These are phyloP conservation scores for Erpobdella octoculata DNA, from an alignment of 2,888 invertebrate species.

Conservation along the genomic window DNA sequence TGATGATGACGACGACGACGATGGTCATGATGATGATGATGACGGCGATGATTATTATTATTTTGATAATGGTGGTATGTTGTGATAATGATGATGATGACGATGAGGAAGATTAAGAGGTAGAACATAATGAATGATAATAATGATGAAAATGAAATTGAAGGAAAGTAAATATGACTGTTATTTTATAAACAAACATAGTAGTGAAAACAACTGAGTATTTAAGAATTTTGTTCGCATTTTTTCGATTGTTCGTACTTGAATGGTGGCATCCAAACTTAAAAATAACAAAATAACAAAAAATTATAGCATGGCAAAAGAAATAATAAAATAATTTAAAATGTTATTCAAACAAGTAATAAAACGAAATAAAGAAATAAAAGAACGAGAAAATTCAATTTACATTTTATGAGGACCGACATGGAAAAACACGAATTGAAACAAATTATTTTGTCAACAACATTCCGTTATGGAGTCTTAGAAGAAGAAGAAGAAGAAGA, in stretches of 20 bases:
- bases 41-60: not conserved
- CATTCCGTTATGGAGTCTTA: not conserved
- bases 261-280: too few relatives aligned
- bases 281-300: too few relatives aligned
- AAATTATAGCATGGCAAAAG: too few relatives aligned
- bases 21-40: constrained; percentile 5
- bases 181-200: too few relatives aligned
- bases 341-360: not conserved
- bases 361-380: too few relatives aligned
- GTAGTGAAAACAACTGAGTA: too few relatives aligned
- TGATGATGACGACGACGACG: constrained; percentile 8
- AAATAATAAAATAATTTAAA: too few relatives aligned
- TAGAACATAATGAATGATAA: constrained; percentile 27
- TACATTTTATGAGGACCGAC: not conserved
- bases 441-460: not conserved
- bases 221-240: too few relatives aligned
- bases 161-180: too few relatives aligned
- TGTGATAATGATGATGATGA: constrained; percentile 23
- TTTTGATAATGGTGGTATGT: not conserved
- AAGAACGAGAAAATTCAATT: too few relatives aligned
- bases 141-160: constrained; percentile 19
- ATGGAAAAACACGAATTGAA: not conserved
- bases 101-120: constrained; percentile 23
- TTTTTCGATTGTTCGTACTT: too few relatives aligned
- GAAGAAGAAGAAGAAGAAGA: not conserved